These are phyloP conservation scores for Kryptopterus vitreolus DNA, from an alignment of 2,797 vertebrate genomes.

Conservation along the genomic window DNA sequence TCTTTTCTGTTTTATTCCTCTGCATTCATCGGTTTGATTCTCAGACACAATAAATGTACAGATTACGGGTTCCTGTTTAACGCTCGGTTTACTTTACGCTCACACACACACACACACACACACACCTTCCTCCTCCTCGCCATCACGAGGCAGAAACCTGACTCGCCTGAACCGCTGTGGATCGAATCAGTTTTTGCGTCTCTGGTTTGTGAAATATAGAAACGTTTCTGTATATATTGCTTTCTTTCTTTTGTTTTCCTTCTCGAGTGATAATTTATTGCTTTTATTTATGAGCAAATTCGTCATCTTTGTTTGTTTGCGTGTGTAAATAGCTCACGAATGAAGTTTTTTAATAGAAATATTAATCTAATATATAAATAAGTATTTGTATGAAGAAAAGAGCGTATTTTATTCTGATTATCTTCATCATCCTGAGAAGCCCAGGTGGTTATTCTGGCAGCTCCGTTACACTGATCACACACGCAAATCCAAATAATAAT, in stretches of 20 bases:
- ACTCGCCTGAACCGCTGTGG: conserved; percentile 37
- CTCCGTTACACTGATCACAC: conserved; percentile 46
- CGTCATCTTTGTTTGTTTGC: conserved; percentile 21
- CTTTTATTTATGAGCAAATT: conserved; percentile 56
- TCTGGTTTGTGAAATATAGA: not conserved
- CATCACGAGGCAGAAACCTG: conserved; percentile 28
- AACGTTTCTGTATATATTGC: conserved; percentile 46
- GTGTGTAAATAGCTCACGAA: conserved; percentile 50
- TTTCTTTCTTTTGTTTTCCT: conserved; percentile 11
- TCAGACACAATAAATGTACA: not conserved
- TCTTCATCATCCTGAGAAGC: conserved; percentile 31
- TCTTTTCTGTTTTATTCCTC: no score
- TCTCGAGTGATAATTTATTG: conserved; percentile 57
- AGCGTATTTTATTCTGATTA: conserved; percentile 31
- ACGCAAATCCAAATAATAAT: not conserved
- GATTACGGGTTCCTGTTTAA: not conserved
- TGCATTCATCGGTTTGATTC: not conserved
- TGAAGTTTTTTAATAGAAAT: conserved; percentile 30
- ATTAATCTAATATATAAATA: not conserved
- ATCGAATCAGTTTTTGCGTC: conserved; percentile 25
- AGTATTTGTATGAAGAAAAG: conserved; percentile 42
- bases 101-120: conserved; percentile 11
- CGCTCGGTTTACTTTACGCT: not conserved
- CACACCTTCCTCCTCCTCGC: not conserved
- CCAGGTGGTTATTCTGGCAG: conserved; percentile 56